Evolutionary conservation across 2,888 invertebrate genomes (phyloP).

Genomic region (Dexiosoma caninum): DNA sequence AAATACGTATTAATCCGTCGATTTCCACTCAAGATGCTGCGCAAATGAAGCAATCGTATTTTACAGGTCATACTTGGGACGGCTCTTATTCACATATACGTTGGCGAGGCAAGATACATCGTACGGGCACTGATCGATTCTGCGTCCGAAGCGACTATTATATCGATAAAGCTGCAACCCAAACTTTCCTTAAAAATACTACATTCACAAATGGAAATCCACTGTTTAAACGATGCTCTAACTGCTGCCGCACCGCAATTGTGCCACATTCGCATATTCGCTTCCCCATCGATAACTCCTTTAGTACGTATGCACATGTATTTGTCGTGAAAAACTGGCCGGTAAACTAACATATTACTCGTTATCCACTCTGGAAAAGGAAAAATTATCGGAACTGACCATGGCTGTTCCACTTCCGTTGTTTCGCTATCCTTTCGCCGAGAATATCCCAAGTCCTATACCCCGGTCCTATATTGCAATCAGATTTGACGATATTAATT

Average conservation of each 20-base stretch:
- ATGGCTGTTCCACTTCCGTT: neutral
- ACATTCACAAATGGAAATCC: neutral
- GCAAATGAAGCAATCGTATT: no score
- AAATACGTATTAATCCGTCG: no score
- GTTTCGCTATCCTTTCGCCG: neutral
- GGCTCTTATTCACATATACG: no score
- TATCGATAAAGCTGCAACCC: neutral
- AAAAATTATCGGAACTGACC: neutral
- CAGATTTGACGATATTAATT: conserved; percentile 28
- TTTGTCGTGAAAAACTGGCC: neutral
- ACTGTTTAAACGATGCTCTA: neutral
- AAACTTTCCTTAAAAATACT: neutral
- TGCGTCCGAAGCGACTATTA: no score
- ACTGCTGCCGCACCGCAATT: neutral
- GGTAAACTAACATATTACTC: neutral
- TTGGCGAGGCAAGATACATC: no score
- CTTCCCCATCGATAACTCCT: neutral
- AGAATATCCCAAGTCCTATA: conserved; percentile 11
- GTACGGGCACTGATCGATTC: no score
- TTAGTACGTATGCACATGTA: neutral
- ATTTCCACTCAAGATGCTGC: no score
- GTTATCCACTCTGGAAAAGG: neutral
- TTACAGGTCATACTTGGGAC: no score
- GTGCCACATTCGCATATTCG: neutral
- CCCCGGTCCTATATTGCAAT: conserved; percentile 57